Evolutionary conservation across 2,797 vertebrate species (phyloP), one percentile per base, ranked within the genome.

Genomic region (Toxotes lorentzi): DNA sequence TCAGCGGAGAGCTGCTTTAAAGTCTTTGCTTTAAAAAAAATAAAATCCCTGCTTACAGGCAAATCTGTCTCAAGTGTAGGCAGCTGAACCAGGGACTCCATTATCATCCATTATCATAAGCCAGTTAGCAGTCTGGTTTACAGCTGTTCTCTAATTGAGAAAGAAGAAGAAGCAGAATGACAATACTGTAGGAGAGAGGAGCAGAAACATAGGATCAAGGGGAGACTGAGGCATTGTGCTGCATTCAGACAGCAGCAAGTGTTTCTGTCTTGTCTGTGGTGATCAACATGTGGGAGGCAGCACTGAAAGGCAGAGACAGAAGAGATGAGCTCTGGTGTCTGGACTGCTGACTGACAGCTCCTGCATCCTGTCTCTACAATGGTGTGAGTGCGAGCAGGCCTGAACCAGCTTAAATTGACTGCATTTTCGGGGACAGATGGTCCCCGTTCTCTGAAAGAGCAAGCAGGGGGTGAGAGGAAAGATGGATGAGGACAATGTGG

Each of bases 201-300:
- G 65, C 48, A 27, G 68, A 70, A 54, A 40, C 7, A 58, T 7
- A 43, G 60, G 70, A 60, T 43, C 34, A 43, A 70, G 74, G 32
- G 65, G 58, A 70, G 69, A 75, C 65, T 35, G 76, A 60, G 73
- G 54, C 45, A 5, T 56, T 41, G 67, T 84, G 78, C 77, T 72
- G 84, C 81, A 79, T 54, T 66, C 60, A 83, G 78, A 87, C 79
- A 79, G 84, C 72, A 83, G 86, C 78, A 73, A 85, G 68, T 81
- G 83, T 84, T 81, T 82, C 82, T 85, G 84, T 84, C 79, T 83
- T 70, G 70, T 89, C 84, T 68, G 80, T 67, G 73, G 70, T 80
- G 79, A 90, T 87, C 83, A 85, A 69, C 79, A 69, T 89, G 81
- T 82, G 75, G 32, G 67, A 81, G 78, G 63, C 71, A 62, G 68